Evolutionary conservation across 1,140 invertebrate genomes (phyloP).

Genomic region (Lerema accius): DNA sequence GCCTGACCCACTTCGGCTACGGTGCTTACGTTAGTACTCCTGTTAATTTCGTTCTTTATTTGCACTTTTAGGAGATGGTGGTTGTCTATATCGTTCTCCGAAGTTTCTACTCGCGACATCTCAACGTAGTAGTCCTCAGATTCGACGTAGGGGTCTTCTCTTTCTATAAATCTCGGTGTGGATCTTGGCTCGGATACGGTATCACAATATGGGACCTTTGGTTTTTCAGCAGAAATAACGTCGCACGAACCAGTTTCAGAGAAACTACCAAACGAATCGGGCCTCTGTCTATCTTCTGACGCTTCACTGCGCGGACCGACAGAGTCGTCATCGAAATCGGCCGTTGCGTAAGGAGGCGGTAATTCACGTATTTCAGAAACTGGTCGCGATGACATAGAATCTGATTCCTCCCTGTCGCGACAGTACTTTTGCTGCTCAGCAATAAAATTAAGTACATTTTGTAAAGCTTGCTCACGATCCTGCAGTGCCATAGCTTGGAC

Average conservation of each 20-base stretch:
- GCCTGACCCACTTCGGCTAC: constrained; percentile 48
- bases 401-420: constrained; percentile 82
- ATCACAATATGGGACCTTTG: constrained; percentile 62
- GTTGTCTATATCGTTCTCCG: constrained; percentile 75
- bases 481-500: constrained; percentile 74
- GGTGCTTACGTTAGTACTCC: constrained; percentile 63
- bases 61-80: constrained; percentile 76
- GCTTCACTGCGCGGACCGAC: constrained; percentile 74
- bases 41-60: constrained; percentile 81
- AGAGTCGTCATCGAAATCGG: constrained; percentile 76
- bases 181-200: constrained; percentile 70
- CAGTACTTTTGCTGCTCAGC: constrained; percentile 90
- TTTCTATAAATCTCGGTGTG: constrained; percentile 72
- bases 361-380: constrained; percentile 80
- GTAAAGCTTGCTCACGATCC: constrained; percentile 87
- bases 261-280: constrained; percentile 76
- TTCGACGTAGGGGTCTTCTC: constrained; percentile 73
- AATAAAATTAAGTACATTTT: constrained; percentile 89
- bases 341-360: constrained; percentile 75
- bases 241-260: constrained; percentile 77
- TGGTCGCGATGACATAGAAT: constrained; percentile 81
- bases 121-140: constrained; percentile 71
- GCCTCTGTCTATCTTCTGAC: constrained; percentile 72
- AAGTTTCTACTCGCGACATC: constrained; percentile 63
- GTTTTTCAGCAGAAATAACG: constrained; percentile 54